A percentile compares a stretch with the other conserved stretches of the same genome.
These are phyloP conservation scores for Mesorhabditis belari DNA, from an alignment of 2,888 invertebrate species.

Conservation along the genomic window DNA sequence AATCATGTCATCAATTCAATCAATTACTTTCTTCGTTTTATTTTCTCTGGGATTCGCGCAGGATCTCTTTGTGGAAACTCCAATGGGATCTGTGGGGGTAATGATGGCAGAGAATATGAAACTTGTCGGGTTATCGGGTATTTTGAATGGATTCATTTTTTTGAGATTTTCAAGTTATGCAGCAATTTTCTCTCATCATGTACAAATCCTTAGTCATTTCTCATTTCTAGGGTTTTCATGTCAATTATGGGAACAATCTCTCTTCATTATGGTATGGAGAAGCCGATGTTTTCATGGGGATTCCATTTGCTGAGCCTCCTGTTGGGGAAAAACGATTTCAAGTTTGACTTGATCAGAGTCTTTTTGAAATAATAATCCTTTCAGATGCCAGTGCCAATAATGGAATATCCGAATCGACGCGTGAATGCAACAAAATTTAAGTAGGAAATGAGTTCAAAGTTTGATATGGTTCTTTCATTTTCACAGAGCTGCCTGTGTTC, in stretches of 20 bases:
- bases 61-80: too few species aligned
- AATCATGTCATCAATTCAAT: too few species aligned
- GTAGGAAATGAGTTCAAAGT: not conserved
- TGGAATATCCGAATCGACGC: not conserved
- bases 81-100: too few species aligned
- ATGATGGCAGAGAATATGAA: too few species aligned
- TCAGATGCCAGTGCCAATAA: not conserved
- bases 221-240: not conserved
- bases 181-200: too few species aligned
- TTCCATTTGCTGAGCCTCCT: not conserved
- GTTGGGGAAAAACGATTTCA: not conserved
- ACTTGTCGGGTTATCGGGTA: too few species aligned
- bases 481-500: not conserved
- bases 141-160: too few species aligned
- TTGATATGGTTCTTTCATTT: not conserved
- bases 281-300: not conserved
- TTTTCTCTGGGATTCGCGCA: too few species aligned
- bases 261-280: not conserved
- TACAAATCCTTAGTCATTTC: too few species aligned
- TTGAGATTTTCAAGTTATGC: too few species aligned
- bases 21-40: too few species aligned
- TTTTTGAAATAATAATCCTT: not conserved
- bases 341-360: not conserved
- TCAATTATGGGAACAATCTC: not conserved
- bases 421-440: not conserved